Percentiles rank a stretch among this genome's conserved stretches.
Conservation (phyloP, 2,888 invertebrate species). For the Mellilla xanthometata region DNA sequence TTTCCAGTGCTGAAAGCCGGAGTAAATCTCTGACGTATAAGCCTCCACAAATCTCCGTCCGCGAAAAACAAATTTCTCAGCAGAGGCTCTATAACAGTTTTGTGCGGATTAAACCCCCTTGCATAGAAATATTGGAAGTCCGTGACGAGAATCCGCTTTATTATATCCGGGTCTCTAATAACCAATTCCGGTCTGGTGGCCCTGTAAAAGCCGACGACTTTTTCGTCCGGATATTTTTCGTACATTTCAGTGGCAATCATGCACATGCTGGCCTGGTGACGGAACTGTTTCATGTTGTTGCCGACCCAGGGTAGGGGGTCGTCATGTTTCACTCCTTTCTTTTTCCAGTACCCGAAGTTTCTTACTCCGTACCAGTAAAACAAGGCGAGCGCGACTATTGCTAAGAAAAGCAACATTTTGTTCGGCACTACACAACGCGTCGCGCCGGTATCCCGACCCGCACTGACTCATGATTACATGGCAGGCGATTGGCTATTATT, state of each 20-base stretch:
- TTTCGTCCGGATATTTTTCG: conserved; percentile 61
- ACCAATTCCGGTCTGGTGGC: conserved; percentile 57
- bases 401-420: conserved; percentile 42
- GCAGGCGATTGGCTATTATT: too few species aligned
- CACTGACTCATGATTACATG: conserved; percentile 5
- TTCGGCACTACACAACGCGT: conserved; percentile 12
- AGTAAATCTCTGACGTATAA: conserved; percentile 65
- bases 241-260: conserved; percentile 60
- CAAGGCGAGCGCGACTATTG: conserved; percentile 35
- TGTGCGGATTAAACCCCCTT: conserved; percentile 59
- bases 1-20: conserved; percentile 69
- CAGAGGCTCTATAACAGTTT: conserved; percentile 60
- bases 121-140: conserved; percentile 63
- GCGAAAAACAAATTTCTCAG: conserved; percentile 66
- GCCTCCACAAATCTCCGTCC: conserved; percentile 68
- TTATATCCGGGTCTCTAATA: conserved; percentile 64
- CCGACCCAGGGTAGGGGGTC: conserved; percentile 58
- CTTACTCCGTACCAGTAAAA: conserved; percentile 56
- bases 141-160: conserved; percentile 58
- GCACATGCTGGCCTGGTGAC: conserved; percentile 57
- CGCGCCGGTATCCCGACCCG: conserved; percentile 6
- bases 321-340: conserved; percentile 62
- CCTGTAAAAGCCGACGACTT: conserved; percentile 64
- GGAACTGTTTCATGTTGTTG: conserved; percentile 54
- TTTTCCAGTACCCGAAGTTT: conserved; percentile 63